A percentile compares a stretch with the other conserved stretches of the same genome.
Conservation (phyloP, 92 coral and sea anemone genomes). For the Diadumene lineata region DNA sequence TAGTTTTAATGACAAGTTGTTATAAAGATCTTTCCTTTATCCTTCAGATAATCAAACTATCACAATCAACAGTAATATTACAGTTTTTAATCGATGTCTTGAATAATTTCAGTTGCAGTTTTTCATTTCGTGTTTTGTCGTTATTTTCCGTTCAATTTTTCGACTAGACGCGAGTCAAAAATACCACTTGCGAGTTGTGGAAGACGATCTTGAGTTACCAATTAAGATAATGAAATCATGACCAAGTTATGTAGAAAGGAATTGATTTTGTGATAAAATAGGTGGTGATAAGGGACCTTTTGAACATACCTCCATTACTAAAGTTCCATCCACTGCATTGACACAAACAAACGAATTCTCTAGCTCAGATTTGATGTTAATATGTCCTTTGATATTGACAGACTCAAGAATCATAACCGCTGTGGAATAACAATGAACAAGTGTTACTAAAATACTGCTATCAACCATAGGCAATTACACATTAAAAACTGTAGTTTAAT, state of each 20-base stretch:
- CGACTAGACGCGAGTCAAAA: too few relatives aligned
- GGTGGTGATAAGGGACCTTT: not conserved
- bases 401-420: slow-evolving; percentile 57
- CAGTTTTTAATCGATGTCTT: too few relatives aligned
- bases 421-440: slow-evolving; percentile 7
- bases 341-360: slow-evolving; percentile 55
- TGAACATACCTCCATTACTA: slow-evolving; percentile 47
- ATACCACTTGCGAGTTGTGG: too few relatives aligned
- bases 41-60: too few relatives aligned
- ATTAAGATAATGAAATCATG: slow-evolving; percentile 14
- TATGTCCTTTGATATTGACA: slow-evolving; percentile 49
- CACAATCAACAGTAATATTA: too few relatives aligned
- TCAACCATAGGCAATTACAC: not conserved
- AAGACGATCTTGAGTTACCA: not conserved
- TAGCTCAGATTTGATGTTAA: slow-evolving; percentile 43
- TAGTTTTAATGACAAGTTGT: too few relatives aligned
- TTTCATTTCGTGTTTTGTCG: too few relatives aligned
- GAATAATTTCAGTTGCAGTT: too few relatives aligned
- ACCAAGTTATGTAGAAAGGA: not conserved
- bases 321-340: slow-evolving; percentile 25
- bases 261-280: not conserved
- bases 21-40: too few relatives aligned
- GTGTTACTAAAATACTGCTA: slow-evolving; percentile 17
- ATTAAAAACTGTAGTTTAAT: not conserved
- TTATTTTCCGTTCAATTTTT: too few relatives aligned